phyloP scores from a whole-genome alignment of 2,113 vertebrate genomes.

The Bufo gargarizans region DNA sequence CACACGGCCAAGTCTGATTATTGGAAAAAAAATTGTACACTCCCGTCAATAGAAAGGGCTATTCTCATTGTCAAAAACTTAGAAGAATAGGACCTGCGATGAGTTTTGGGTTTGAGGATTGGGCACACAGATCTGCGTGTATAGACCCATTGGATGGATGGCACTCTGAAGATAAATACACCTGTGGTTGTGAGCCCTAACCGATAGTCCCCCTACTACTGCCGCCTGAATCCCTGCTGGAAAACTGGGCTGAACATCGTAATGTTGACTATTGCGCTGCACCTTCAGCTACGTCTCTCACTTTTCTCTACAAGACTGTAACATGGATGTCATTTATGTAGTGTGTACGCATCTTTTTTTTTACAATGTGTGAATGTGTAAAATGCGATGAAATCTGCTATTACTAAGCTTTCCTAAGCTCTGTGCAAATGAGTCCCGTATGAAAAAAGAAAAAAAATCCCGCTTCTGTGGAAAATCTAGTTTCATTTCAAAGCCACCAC shows the following conservation, averaged over 20 bases:
- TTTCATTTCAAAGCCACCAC: slow-evolving; percentile 39
- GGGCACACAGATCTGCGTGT: no score
- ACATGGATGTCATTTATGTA: background rate
- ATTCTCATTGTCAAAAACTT: no score
- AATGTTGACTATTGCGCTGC: background rate
- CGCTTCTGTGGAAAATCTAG: slow-evolving; percentile 28
- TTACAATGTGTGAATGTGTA: slow-evolving; percentile 36
- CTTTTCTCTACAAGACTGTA: no score
- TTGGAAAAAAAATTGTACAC: no score
- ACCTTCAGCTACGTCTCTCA: background rate
- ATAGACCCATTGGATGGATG: no score
- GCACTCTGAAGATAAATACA: no score
- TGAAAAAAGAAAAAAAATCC: background rate
- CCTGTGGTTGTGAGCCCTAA: no score
- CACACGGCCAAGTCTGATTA: no score
- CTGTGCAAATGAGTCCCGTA: slow-evolving; percentile 37
- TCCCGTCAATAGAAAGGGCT: no score
- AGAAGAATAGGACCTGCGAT: no score
- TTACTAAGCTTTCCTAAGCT: background rate
- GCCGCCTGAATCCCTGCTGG: background rate
- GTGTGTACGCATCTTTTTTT: background rate
- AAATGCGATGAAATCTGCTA: background rate
- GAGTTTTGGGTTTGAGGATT: no score
- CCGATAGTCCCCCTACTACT: no score
- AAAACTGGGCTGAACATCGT: background rate